These are phyloP conservation scores for Agelaius tricolor DNA, from an alignment of 2,113 vertebrate species.

Conservation along the genomic window DNA sequence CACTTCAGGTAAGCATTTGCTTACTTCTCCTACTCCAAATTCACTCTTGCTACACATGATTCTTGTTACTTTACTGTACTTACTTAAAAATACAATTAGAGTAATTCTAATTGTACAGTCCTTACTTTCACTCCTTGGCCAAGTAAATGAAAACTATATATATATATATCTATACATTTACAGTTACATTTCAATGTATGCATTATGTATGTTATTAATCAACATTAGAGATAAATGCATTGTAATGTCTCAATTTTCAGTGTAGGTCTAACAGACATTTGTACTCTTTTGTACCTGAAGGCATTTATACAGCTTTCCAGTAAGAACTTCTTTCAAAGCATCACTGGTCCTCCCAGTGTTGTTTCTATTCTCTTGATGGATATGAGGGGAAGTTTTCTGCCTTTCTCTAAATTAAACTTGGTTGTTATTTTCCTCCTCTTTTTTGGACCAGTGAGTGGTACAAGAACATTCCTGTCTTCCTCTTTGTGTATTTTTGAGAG, in stretches of 20 bases:
- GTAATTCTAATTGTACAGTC: not conserved
- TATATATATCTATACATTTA: not conserved
- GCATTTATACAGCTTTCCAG: not conserved
- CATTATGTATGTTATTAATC: not conserved
- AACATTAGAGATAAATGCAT: not conserved
- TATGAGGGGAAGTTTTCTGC: not conserved
- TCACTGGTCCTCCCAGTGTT: fast-evolving
- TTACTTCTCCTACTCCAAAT: not conserved
- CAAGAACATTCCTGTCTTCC: not conserved
- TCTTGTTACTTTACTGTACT: not conserved
- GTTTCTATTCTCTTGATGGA: not conserved
- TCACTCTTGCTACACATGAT: not conserved
- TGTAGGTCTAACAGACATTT: not conserved
- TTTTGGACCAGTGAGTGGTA: not conserved
- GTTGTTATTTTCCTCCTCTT: not conserved
- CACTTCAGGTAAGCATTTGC: not conserved
- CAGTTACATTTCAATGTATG: not conserved
- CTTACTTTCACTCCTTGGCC: not conserved
- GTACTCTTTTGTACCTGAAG: not conserved
- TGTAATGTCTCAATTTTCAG: not conserved
- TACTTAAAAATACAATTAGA: not conserved
- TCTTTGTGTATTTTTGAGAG: not conserved
- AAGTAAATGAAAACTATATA: not conserved
- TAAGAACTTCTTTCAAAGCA: not conserved
- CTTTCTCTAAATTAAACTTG: not conserved